Evolutionary conservation across 2,888 invertebrate species (phyloP), one percentile per base, ranked within the genome.

Genomic region (Pomacea canaliculata): DNA sequence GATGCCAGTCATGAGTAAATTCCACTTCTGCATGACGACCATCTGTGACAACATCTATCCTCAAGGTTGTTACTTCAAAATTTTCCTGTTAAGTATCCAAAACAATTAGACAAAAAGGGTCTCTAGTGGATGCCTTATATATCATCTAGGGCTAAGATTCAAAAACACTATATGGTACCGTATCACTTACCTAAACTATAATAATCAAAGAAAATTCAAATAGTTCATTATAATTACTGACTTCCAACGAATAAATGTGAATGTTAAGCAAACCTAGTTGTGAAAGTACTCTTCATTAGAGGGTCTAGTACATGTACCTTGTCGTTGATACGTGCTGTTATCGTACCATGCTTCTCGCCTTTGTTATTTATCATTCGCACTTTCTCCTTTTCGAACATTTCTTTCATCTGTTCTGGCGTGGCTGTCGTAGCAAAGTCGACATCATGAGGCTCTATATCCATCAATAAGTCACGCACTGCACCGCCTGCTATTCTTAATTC

Each of bases 341-440:
- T 95, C 0, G 99, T 99, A 0, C 99, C 91, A 85, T 91, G 91
- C 63, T 86, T 85, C 78, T 90, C 89, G 65, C 91, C 91, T 67
- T 86, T 96, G 80, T 93, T 93, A 91, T 99, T 98, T 46, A 99
- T 95, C 95, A 98, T 95, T 81, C 99, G 93, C 49, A 99, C 93
- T 73, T 94, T 92, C 92, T 97, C 97, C 70, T 92, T 92, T 10
- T 92, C 94, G 88, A 99, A 98, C 94, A 99, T 96, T 62, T 94
- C 93, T 89, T 97, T 97, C 98, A 99, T 98, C 92, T 99, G 93
- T 23, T 94, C 93, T 0, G 99, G 99, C 0, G 98, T 99, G 13
- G 99, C 99, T 23, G 95, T 95, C 10, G 99, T 98, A 0, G 99
- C 99, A 92, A 99, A 98, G 92, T 99, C 99, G 71, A 99, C 92